A percentile compares a stretch with the other conserved stretches of the same genome.
phyloP scores from a whole-genome alignment of 1,140 invertebrate species.

The Temnothorax curvispinosus region DNA sequence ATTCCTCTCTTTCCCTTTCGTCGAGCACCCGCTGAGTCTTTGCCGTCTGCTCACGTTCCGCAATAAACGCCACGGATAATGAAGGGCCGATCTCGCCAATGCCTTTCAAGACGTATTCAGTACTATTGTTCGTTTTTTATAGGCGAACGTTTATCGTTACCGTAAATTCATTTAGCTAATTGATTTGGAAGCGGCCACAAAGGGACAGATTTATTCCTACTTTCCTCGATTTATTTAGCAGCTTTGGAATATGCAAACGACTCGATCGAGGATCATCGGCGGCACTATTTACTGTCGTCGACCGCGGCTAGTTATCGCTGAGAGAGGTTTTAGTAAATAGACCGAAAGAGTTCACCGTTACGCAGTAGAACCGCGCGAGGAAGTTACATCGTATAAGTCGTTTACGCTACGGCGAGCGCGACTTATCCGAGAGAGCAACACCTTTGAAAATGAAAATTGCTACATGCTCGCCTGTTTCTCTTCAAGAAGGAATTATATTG shows the following conservation, averaged over 20 bases:
- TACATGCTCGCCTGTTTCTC: neutral
- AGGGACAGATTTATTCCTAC: neutral
- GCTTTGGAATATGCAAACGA: neutral
- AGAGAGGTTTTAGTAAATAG: slow-evolving; percentile 44
- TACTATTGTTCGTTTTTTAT: neutral
- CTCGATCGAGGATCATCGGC: neutral
- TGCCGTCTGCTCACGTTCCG: neutral
- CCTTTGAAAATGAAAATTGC: slow-evolving; percentile 39
- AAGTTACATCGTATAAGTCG: slow-evolving; percentile 3
- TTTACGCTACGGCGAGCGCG: slow-evolving; percentile 41
- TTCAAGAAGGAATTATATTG: neutral
- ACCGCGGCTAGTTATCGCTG: slow-evolving; percentile 9
- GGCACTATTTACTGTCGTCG: slow-evolving; percentile 1
- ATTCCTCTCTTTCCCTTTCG: slow-evolving; percentile 30
- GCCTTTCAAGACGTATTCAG: neutral
- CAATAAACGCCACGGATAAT: neutral
- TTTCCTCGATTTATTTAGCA: neutral
- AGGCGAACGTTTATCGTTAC: neutral
- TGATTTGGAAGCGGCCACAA: neutral
- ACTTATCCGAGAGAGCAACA: slow-evolving; percentile 33
- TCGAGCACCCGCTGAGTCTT: neutral
- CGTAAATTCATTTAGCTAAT: neutral
- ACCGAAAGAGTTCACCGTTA: slow-evolving; percentile 65
- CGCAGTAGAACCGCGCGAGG: slow-evolving; percentile 22
- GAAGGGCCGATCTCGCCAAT: neutral